These are phyloP conservation scores for Dioctria rufipes DNA, from an alignment of 2,888 invertebrate species.

Conservation along the genomic window DNA sequence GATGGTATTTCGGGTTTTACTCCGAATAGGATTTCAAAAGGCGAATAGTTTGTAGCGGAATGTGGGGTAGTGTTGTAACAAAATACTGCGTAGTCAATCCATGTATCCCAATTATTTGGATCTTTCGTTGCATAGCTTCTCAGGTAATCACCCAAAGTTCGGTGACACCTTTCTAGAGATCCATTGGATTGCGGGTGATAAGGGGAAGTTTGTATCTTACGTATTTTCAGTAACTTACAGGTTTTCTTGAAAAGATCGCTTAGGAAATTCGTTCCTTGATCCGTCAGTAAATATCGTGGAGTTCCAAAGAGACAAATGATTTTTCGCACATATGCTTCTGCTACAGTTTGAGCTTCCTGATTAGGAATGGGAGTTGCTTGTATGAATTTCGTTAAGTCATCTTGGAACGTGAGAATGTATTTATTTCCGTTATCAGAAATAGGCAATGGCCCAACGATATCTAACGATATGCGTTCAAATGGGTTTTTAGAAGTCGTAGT, in stretches of 20 bases:
- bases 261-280: not conserved
- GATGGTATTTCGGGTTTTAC: not conserved
- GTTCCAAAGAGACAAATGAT: not conserved
- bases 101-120: too few species aligned
- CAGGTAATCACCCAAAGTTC: not conserved
- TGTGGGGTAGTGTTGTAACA: not conserved
- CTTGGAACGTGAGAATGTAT: conserved; percentile 62
- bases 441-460: conserved; percentile 64
- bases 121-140: too few species aligned
- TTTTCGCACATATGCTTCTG: conserved; percentile 53
- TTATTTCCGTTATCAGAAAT: conserved; percentile 60
- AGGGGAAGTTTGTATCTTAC: not conserved
- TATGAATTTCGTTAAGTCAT: conserved; percentile 62
- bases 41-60: not conserved
- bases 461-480: conserved; percentile 63
- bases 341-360: conserved; percentile 64
- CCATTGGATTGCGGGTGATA: not conserved
- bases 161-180: not conserved
- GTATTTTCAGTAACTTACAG: conserved; percentile 5
- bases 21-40: not conserved
- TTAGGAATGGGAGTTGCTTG: conserved; percentile 62
- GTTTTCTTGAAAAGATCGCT: not conserved
- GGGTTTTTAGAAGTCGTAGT: conserved; percentile 63
- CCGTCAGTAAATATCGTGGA: not conserved
- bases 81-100: not conserved